Evolutionary conservation across 2,888 invertebrate species (phyloP).

Genomic region (Entomobrya proxima): DNA sequence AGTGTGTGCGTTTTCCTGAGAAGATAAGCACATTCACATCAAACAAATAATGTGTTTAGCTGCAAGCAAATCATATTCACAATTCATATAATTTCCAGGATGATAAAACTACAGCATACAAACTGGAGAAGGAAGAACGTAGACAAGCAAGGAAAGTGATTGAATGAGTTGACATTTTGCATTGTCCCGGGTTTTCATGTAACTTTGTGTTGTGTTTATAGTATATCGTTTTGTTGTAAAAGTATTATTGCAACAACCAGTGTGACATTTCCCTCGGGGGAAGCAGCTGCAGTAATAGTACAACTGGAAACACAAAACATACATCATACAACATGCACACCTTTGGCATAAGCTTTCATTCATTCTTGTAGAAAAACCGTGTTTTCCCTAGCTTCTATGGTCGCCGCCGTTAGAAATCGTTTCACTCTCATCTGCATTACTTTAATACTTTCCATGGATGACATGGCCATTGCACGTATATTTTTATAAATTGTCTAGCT

Average conservation of each 20-base stretch:
- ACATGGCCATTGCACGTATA: too few relatives aligned
- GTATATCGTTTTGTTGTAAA: neutral
- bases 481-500: too few relatives aligned
- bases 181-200: neutral
- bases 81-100: neutral
- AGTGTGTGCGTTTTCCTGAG: neutral
- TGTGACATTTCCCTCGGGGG: conserved; percentile 16
- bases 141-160: neutral
- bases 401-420: too few relatives aligned
- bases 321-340: too few relatives aligned
- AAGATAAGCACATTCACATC: neutral
- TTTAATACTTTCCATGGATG: too few relatives aligned
- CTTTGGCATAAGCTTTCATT: too few relatives aligned
- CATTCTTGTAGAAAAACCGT: too few relatives aligned
- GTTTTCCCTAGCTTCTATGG: too few relatives aligned
- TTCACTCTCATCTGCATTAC: too few relatives aligned
- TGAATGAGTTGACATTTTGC: conserved; percentile 21
- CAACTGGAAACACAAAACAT: too few relatives aligned
- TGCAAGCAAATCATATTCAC: neutral
- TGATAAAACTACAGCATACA: neutral
- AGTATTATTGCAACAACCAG: conserved; percentile 3
- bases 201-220: too few relatives aligned
- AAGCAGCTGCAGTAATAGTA: neutral
- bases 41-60: too few relatives aligned
- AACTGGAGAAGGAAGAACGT: neutral